phyloP scores from a whole-genome alignment of 1,140 invertebrate genomes.

The Sweltsa coloradensis region DNA sequence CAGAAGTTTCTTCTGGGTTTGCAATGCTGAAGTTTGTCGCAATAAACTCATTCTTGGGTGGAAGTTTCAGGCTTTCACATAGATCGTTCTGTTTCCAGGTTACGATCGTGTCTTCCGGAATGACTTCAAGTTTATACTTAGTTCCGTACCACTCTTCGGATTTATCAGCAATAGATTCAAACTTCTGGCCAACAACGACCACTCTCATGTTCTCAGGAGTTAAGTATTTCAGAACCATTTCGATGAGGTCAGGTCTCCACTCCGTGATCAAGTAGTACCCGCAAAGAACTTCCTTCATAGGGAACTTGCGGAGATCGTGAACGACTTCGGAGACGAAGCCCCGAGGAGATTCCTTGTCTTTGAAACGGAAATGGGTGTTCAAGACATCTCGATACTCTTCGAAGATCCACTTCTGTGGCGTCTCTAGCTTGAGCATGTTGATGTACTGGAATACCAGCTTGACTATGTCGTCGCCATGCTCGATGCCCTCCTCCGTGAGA shows the following conservation, averaged over 20 bases:
- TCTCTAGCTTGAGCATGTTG: conserved; percentile 60
- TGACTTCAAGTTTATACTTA: conserved; percentile 62
- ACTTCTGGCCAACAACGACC: conserved; percentile 57
- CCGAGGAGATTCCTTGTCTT: conserved; percentile 75
- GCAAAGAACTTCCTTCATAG: conserved; percentile 73
- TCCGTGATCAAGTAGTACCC: conserved; percentile 63
- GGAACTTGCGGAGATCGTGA: conserved; percentile 56
- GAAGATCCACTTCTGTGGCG: conserved; percentile 79
- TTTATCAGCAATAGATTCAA: conserved; percentile 43
- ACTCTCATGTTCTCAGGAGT: conserved; percentile 70
- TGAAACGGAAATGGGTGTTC: conserved; percentile 76
- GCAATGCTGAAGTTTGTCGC: conserved; percentile 73
- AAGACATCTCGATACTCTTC: conserved; percentile 72
- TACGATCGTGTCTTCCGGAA: conserved; percentile 47
- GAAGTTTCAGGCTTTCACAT: conserved; percentile 57
- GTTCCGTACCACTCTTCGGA: conserved; percentile 86
- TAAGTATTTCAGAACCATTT: conserved; percentile 55
- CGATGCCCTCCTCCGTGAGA: conserved; percentile 81
- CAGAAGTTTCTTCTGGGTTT: conserved; percentile 34
- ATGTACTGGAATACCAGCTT: conserved; percentile 81
- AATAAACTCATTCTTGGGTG: conserved; percentile 84
- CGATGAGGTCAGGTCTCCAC: conserved; percentile 77
- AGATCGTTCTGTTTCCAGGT: conserved; percentile 57
- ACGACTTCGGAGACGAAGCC: conserved; percentile 54
- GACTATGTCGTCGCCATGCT: conserved; percentile 78